Base-by-base conservation (phyloP, 2,797 vertebrate genomes). In the Diplodus sargus region DNA sequence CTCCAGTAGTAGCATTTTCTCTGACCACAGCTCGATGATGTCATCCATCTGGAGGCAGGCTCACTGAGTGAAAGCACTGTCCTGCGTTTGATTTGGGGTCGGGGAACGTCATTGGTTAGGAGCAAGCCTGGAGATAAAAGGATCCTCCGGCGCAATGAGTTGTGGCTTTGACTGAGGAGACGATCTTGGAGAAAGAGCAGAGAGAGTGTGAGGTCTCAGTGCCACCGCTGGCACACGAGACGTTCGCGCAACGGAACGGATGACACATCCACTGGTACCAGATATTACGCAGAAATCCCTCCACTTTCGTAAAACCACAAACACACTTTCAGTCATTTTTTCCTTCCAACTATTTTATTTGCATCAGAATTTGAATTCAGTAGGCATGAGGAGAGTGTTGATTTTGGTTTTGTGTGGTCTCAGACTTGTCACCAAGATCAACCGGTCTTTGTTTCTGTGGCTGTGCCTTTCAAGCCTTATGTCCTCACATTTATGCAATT, bases 11-110 rank as follows among this genome's bases (percentile, higher is more conserved):
- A 76, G 83, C 69, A 66, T 74, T 82, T 79, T 79, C 58, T 74
- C 25, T 63, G 17, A 90, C 91, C 85, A 70, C 84, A 85, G 20
- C 48, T 78, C 51, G 53, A 74, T 89, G 87, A 93, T 78, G 83
- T 86, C 16, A 85, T 77, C 62, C 67, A 62, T 82, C 69, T 78
- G 80, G 64, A 75, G 58, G 66, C 42, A 49, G 62, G 42, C 57
- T 83, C 60, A 57, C 69, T 22, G 56, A 79, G 81, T 23, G 22
- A 61, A 78, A 79, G 73, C 65, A 7, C 16, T 23, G 60, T 65
- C 70, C 82, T 89, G 85, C 69, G 89, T 89, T 81, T 81, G 52
- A 90, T 90, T 84, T 67, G 51, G 39, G 20, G 59, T 81, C 51
- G 75, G 78, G 53, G 73, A 52, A 77, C 58, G 59, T 87, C 60